Evolutionary conservation across 2,888 invertebrate genomes (phyloP).

Genomic region (Clitarchus hookeri): DNA sequence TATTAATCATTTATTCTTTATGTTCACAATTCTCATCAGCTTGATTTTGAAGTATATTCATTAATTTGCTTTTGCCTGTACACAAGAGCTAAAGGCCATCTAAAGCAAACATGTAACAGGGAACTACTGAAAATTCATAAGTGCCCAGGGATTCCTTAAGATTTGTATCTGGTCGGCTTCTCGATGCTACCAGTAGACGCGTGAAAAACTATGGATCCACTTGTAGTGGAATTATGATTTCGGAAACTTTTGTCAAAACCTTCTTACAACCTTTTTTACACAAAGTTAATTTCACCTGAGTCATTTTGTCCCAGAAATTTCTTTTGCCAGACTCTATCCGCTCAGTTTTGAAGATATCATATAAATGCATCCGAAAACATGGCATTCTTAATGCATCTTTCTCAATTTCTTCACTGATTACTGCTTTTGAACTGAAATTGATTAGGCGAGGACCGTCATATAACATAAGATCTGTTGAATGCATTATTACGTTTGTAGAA

Average conservation of each 20-base stretch:
- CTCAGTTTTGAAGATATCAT: background rate
- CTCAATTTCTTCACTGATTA: background rate
- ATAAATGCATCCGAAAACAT: background rate
- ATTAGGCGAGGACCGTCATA: background rate
- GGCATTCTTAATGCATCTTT: background rate
- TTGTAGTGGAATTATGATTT: background rate
- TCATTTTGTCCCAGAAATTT: background rate
- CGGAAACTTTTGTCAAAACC: background rate
- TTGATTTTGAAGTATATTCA: background rate
- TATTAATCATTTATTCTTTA: background rate
- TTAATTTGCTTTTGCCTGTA: background rate
- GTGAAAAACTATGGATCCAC: background rate
- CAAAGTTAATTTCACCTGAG: background rate
- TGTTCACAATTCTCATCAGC: background rate
- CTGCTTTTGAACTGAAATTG: background rate
- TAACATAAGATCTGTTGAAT: slow-evolving; percentile 15
- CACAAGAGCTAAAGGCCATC: background rate
- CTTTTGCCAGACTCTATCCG: slow-evolving; percentile 11
- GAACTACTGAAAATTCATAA: slow-evolving; percentile 20
- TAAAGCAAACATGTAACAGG: slow-evolving; percentile 2
- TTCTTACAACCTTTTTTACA: background rate
- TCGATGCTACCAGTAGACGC: background rate
- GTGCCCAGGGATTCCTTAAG: slow-evolving; percentile 16
- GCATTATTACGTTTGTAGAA: background rate
- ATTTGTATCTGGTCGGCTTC: slow-evolving; percentile 6